Percentiles rank a stretch among this genome's conserved stretches.
Evolutionary conservation across 1,140 invertebrate genomes (phyloP).

Genomic region (Chrysomallon squamiferum): DNA sequence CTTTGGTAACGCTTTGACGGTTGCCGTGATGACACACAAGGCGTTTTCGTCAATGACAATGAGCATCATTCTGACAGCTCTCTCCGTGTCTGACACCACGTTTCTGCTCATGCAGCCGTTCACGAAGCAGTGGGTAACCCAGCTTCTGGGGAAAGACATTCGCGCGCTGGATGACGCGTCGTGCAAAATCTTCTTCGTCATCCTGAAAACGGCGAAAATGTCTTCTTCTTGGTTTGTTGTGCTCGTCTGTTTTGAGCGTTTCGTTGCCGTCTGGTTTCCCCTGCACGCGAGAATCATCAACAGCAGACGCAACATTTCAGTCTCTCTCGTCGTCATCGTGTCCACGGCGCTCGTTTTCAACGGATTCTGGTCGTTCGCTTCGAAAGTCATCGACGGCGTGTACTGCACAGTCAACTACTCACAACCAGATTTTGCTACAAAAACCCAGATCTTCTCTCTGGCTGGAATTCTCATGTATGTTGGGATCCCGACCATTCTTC

Average conservation of each 20-base stretch:
- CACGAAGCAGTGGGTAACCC: slow-evolving; percentile 30
- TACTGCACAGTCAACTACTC: slow-evolving; percentile 28
- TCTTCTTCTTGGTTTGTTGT: slow-evolving; percentile 50
- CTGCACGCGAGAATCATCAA: slow-evolving; percentile 32
- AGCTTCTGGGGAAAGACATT: slow-evolving; percentile 25
- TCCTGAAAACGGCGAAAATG: slow-evolving; percentile 39
- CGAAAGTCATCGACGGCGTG: slow-evolving; percentile 21
- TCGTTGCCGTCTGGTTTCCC: slow-evolving; percentile 40
- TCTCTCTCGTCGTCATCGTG: slow-evolving; percentile 10
- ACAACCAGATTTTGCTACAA: slow-evolving; percentile 8
- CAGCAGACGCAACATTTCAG: slow-evolving; percentile 10
- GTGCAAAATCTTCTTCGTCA: slow-evolving; percentile 39
- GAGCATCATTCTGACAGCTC: slow-evolving; percentile 22
- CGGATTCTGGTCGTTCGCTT: slow-evolving; percentile 25
- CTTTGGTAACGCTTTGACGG: slow-evolving; percentile 30
- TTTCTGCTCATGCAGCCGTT: slow-evolving; percentile 28
- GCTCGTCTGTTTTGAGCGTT: slow-evolving; percentile 36
- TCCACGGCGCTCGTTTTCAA: slow-evolving; percentile 18
- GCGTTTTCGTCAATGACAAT: slow-evolving; percentile 19
- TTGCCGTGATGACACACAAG: slow-evolving; percentile 21
- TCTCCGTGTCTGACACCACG: slow-evolving; percentile 34
- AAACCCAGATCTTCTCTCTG: slow-evolving; percentile 10
- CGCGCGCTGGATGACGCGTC: slow-evolving; percentile 19
- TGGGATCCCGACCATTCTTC: slow-evolving; percentile 16
- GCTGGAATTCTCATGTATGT: slow-evolving; percentile 15